These are phyloP conservation scores for Gavialis gangeticus DNA, from an alignment of 2,113 vertebrate genomes.

Conservation along the genomic window DNA sequence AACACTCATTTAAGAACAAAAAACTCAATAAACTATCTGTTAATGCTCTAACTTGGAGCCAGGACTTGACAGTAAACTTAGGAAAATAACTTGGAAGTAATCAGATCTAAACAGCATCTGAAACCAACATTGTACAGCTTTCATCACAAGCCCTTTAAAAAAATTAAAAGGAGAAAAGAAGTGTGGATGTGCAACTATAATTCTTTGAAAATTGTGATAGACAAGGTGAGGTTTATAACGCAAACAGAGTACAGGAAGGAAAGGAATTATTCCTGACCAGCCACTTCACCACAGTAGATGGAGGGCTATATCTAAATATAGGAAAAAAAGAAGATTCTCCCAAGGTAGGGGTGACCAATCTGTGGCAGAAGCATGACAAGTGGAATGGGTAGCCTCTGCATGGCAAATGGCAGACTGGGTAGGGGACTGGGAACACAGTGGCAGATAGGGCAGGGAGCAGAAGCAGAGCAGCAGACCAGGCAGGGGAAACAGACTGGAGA, in stretches of 20 bases:
- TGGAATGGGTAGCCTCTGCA: too few species aligned
- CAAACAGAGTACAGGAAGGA: neutral
- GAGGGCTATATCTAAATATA: too few species aligned
- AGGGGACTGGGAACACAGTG: too few species aligned
- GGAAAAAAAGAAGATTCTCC: too few species aligned
- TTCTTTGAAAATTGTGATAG: neutral
- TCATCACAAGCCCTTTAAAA: neutral
- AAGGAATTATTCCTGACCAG: neutral
- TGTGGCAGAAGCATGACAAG: too few species aligned
- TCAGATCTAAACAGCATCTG: neutral
- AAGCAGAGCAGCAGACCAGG: too few species aligned
- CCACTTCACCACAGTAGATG: too few species aligned
- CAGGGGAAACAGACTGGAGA: too few species aligned
- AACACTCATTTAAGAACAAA: neutral
- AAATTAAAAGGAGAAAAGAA: neutral
- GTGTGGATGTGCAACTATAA: neutral
- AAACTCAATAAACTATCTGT: neutral
- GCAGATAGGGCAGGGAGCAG: too few species aligned
- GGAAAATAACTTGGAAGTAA: neutral
- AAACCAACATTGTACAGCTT: fast-evolving
- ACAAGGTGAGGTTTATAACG: neutral
- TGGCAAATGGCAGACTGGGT: too few species aligned
- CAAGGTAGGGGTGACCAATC: too few species aligned
- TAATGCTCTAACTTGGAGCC: neutral
- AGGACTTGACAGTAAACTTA: neutral